Base-by-base conservation (phyloP, 2,888 invertebrate species). In the Drosophila atroscutellata region DNA sequence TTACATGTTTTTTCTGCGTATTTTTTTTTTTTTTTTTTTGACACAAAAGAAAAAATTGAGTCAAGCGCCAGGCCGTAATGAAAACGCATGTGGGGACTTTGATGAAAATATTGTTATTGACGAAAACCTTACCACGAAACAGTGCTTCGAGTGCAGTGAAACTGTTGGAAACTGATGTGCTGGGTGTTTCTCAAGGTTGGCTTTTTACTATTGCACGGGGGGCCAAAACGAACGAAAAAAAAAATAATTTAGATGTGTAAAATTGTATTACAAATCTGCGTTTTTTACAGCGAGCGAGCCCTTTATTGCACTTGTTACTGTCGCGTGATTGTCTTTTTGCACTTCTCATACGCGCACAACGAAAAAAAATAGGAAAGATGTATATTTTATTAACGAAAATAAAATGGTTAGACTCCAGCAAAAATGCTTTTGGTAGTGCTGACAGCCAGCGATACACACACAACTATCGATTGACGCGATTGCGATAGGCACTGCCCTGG, bases 141-240 rank as follows among this genome's bases (percentile, higher is more conserved):
- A 24, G 24, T 50, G 54, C 56, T 60, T 52, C 68, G 64, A 78
- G 47, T 70, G 58, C 70, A 80, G 73, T 71, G 81, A 76, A 81
- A 83, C 68, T 76, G 77, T 77, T 89, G 72, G 67, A 83, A 88
- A 74, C 75, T 82, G 81, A 73, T 82, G 76, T 75, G 90, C 82
- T 90, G 89, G 81, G 83, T 88, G 86, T 83, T 86, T 83, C 86
- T 86, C 86, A 86, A 86, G 86, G 86, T 90, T 86, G 85, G 90
- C 75, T 75, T 81, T 86, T 84, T 84, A 83, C 86, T 80, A 77
- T 77, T 86, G 77, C 71, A 67, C 72, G 59, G 77, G 80, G 77
- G 65, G 77, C 72, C 81, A 80, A 76, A 76, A 76, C 77, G 66
- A 76, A 59, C 66, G 75, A 75, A 50, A 73, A 68, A 28, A 76